Conservation (phyloP, 2,888 invertebrate species). For the Strigamia transsilvanica region DNA sequence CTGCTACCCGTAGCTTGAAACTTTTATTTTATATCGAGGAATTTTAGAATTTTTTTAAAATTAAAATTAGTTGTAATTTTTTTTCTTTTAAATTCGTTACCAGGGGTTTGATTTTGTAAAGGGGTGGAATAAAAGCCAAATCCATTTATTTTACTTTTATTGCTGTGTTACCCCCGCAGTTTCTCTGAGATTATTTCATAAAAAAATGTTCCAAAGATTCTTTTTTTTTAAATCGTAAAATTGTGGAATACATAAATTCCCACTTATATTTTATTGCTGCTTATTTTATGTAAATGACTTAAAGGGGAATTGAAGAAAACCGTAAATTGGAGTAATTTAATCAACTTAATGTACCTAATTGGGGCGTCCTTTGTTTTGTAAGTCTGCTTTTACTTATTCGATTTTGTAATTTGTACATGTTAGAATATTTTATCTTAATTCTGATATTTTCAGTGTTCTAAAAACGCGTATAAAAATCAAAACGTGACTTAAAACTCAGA, state of each 20-base stretch:
- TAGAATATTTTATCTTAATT: not conserved
- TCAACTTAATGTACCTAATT: constrained; percentile 26
- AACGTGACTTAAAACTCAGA: not conserved
- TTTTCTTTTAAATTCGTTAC: not conserved
- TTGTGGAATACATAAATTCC: not conserved
- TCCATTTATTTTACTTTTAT: not conserved
- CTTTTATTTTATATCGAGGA: no score
- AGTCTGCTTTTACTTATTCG: constrained; percentile 3
- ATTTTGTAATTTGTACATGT: not conserved
- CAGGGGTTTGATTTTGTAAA: not conserved
- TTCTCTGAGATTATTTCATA: not conserved
- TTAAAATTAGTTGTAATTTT: no score
- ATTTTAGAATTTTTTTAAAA: not conserved
- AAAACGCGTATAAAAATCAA: no score
- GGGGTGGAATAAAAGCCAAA: not conserved
- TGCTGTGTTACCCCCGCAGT: not conserved
- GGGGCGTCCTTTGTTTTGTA: not conserved
- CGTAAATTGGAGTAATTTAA: constrained; percentile 34
- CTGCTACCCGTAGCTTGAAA: no score
- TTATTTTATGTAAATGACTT: not conserved
- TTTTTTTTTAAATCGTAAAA: not conserved
- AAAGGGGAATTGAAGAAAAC: constrained; percentile 4
- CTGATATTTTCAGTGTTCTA: not conserved
- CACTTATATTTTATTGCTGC: constrained; percentile 13
- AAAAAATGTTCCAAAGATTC: not conserved